Conservation (phyloP, 2,113 vertebrate species). For the Ancistrus triradiatus region DNA sequence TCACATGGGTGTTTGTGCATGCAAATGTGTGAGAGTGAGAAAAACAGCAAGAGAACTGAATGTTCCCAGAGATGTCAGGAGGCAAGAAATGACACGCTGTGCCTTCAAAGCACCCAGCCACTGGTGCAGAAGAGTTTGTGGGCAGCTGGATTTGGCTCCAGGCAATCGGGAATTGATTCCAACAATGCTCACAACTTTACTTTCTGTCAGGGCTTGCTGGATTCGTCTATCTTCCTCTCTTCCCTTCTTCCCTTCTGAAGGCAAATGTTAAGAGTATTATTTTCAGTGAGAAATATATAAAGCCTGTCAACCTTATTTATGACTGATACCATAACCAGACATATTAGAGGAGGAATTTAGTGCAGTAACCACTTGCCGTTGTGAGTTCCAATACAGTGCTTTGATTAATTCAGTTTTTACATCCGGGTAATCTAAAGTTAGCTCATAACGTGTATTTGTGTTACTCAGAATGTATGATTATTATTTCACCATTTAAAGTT, state of each 20-base stretch:
- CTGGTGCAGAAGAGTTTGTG: conserved; percentile 60
- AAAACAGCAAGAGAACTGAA: conserved; percentile 51
- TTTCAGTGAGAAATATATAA: conserved; percentile 26
- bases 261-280: conserved; percentile 31
- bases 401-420: too few relatives aligned
- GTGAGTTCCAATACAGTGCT: too few relatives aligned
- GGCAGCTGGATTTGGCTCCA: conserved; percentile 58
- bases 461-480: too few relatives aligned
- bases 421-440: too few relatives aligned
- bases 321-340: conserved; percentile 31
- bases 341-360: conserved; percentile 30
- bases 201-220: conserved; percentile 73
- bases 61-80: conserved; percentile 58
- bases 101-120: conserved; percentile 67
- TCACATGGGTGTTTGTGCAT: not conserved
- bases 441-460: too few relatives aligned
- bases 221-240: conserved; percentile 45
- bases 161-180: conserved; percentile 51
- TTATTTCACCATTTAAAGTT: too few relatives aligned
- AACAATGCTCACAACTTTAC: conserved; percentile 20
- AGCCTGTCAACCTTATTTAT: conserved; percentile 22
- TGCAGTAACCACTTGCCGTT: too few relatives aligned
- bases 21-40: not conserved
- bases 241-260: conserved; percentile 15
- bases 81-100: conserved; percentile 65